These are phyloP conservation scores for Scleropages formosus DNA, from an alignment of 2,797 vertebrate species.

Conservation along the genomic window DNA sequence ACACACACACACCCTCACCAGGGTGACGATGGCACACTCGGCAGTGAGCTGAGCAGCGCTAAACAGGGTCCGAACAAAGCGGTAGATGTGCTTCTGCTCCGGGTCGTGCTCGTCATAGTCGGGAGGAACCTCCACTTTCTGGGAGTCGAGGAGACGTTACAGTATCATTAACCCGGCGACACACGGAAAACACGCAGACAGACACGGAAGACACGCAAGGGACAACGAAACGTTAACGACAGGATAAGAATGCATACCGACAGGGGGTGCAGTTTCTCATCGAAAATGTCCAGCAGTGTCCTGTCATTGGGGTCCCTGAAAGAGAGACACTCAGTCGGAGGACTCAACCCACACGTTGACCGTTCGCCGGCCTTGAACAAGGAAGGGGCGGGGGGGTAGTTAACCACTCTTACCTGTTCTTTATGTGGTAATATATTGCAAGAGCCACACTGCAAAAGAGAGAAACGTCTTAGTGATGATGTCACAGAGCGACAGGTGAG, in stretches of 20 bases:
- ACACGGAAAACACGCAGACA: not conserved
- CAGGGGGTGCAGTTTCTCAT: constrained; percentile 96
- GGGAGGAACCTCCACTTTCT: constrained; percentile 85
- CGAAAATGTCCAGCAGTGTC: constrained; percentile 96
- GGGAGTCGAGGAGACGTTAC: constrained; percentile 17
- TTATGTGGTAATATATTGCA: constrained; percentile 99
- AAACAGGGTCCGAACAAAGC: constrained; percentile 88
- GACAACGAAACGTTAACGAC: not conserved
- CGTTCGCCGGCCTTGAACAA: not conserved
- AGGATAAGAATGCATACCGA: constrained; percentile 71
- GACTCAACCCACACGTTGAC: constrained; percentile 15
- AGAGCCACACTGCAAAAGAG: constrained; percentile 89
- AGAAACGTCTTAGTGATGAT: constrained; percentile 26
- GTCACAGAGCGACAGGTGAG: not conserved
- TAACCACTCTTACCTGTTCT: constrained; percentile 85
- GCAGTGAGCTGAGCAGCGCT: constrained; percentile 90
- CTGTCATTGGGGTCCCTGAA: constrained; percentile 86
- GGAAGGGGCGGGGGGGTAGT: too few species aligned
- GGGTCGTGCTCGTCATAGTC: constrained; percentile 86
- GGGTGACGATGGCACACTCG: constrained; percentile 92
- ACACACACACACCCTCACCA: constrained; percentile 82
- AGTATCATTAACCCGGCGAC: too few species aligned
- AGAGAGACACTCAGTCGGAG: not conserved
- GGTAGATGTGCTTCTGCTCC: constrained; percentile 93
- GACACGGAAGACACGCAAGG: not conserved